These are phyloP conservation scores for Nothoprocta perdicaria DNA, from an alignment of 2,113 vertebrate species.

Conservation along the genomic window DNA sequence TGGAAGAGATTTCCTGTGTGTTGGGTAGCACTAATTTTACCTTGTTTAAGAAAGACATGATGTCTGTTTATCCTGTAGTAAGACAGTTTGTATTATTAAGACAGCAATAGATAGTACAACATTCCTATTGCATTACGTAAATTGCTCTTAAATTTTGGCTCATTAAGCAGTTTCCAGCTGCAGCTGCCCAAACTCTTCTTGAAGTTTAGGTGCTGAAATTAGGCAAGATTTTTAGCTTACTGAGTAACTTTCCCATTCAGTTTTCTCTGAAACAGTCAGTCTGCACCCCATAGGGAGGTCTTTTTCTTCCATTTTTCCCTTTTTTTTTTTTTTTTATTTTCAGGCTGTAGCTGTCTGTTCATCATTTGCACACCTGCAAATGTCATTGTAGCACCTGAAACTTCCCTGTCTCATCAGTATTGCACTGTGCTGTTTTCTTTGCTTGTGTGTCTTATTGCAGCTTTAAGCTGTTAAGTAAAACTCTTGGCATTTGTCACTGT, in stretches of 20 bases:
- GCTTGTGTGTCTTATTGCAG: neutral
- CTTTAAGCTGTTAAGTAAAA: neutral
- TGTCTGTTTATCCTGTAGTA: neutral
- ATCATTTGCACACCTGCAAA: neutral
- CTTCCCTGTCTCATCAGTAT: accelerated
- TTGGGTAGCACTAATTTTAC: neutral
- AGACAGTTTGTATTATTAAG: neutral
- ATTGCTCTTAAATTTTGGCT: neutral
- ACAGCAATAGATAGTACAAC: neutral
- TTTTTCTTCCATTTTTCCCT: neutral
- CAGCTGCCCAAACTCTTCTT: neutral
- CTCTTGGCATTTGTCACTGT: neutral
- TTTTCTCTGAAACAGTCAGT: neutral
- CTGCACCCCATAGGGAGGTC: neutral
- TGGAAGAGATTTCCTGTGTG: neutral
- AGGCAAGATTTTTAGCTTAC: neutral
- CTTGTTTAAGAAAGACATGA: neutral
- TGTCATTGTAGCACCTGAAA: neutral
- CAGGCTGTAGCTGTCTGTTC: neutral
- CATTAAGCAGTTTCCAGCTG: neutral
- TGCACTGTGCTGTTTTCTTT: neutral
- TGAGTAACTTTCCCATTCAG: neutral
- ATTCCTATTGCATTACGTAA: neutral
- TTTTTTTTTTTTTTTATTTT: neutral
- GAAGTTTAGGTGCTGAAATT: neutral